Conservation (phyloP, 2,113 vertebrate species). For the Lophochroa leadbeateri region DNA sequence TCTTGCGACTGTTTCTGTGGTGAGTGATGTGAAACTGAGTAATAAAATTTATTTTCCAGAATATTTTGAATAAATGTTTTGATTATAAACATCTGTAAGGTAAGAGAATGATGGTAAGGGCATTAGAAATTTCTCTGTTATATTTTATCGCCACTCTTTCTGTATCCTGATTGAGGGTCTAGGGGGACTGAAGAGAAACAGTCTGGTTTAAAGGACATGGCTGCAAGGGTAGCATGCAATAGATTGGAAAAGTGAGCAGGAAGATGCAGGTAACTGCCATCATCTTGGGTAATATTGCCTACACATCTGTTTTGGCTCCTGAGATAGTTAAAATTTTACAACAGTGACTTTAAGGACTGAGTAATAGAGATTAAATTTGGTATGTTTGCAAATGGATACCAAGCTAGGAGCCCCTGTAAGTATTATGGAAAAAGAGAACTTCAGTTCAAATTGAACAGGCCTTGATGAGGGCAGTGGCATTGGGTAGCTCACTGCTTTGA, state of each 20-base stretch:
- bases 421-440: neutral
- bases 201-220: neutral
- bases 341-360: neutral
- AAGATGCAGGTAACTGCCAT: neutral
- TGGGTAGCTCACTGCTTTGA: neutral
- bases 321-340: neutral
- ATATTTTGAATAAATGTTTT: neutral
- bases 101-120: neutral
- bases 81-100: neutral
- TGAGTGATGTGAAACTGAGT: neutral
- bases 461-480: neutral
- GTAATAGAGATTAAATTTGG: neutral
- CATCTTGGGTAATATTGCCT: neutral
- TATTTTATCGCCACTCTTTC: neutral
- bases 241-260: neutral
- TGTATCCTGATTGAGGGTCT: neutral
- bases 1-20: neutral
- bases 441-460: neutral
- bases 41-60: neutral
- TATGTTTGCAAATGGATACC: neutral
- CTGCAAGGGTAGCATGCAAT: neutral
- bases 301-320: neutral
- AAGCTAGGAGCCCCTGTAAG: neutral
- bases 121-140: neutral
- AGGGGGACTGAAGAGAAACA: neutral